phyloP scores from a whole-genome alignment of 37 sponge, comb jelly and placozoan genomes.

The Crambe crambe region DNA sequence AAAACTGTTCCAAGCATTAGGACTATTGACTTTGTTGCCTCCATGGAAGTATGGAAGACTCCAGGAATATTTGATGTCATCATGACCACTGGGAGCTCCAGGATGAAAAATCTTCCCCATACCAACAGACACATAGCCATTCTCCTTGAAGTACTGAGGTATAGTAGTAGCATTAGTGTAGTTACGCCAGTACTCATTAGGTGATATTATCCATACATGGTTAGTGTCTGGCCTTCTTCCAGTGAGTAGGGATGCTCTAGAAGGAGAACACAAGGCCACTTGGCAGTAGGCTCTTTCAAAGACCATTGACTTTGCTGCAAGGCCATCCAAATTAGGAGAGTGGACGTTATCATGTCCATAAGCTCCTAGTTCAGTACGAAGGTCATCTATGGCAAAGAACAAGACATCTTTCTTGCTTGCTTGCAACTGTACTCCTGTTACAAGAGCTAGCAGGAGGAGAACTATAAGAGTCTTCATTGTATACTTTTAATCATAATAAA shows the following conservation, averaged over 20 bases:
- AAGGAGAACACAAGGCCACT: slow-evolving; percentile 58
- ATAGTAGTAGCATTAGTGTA: slow-evolving; percentile 55
- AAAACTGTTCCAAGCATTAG: slow-evolving; percentile 33
- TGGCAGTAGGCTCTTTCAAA: slow-evolving; percentile 65
- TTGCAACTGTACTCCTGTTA: no score
- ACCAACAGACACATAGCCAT: slow-evolving; percentile 51
- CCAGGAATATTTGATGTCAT: slow-evolving; percentile 50
- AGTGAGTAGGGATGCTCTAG: slow-evolving; percentile 48
- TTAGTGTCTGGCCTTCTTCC: slow-evolving; percentile 58
- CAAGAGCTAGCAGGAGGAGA: no score
- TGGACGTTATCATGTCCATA: slow-evolving; percentile 17
- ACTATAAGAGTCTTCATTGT: no score
- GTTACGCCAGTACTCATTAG: slow-evolving; percentile 44
- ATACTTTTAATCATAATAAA: no score
- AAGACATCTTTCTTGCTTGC: no score
- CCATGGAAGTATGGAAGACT: slow-evolving; percentile 44
- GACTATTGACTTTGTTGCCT: not conserved
- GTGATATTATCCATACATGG: slow-evolving; percentile 45
- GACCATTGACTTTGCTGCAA: slow-evolving; percentile 40
- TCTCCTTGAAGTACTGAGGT: slow-evolving; percentile 67
- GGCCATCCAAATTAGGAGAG: slow-evolving; percentile 42
- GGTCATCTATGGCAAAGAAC: no score
- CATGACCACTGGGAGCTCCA: slow-evolving; percentile 51
- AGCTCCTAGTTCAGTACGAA: slow-evolving; percentile 36
- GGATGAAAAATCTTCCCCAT: slow-evolving; percentile 67